Percentiles rank a stretch among this genome's conserved stretches.
Evolutionary conservation across 2,113 vertebrate species (phyloP).

Genomic region (Narcine bancroftii): DNA sequence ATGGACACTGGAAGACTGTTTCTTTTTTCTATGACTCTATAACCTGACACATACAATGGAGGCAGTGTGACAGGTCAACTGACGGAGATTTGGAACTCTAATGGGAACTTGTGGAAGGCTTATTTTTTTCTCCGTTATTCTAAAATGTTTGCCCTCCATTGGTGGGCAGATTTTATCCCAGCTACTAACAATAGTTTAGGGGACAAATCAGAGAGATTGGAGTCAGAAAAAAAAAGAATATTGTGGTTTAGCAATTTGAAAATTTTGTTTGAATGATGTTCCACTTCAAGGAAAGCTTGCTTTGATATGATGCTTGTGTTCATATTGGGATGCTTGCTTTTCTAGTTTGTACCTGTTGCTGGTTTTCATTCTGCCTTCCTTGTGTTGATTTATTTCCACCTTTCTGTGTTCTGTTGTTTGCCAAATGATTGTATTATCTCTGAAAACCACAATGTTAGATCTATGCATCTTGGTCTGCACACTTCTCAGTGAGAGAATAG

Average conservation of each 20-base stretch:
- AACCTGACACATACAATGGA: not conserved
- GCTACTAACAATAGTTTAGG: not conserved
- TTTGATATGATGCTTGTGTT: not conserved
- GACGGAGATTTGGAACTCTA: not conserved
- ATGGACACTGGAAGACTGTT: too few relatives aligned
- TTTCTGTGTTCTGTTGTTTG: not conserved
- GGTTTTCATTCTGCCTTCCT: not conserved
- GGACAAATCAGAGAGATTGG: not conserved
- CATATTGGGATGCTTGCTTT: not conserved
- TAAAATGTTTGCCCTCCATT: not conserved
- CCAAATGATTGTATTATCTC: not conserved
- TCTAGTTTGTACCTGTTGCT: not conserved
- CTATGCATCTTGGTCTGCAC: not conserved
- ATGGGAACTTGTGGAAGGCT: not conserved
- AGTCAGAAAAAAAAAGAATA: not conserved
- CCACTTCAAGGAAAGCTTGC: not conserved
- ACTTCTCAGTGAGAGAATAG: too few relatives aligned
- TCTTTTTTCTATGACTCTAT: too few relatives aligned
- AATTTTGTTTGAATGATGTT: not conserved
- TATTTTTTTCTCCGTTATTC: not conserved
- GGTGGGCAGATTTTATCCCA: not conserved
- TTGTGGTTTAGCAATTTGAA: not conserved
- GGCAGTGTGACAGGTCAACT: not conserved
- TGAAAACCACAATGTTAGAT: conserved; percentile 11
- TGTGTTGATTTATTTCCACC: not conserved